Percentiles rank a stretch among this genome's conserved stretches.
Evolutionary conservation across 35 echinoderm and acorn worm genomes (phyloP).

Genomic region (Strongylocentrotus purpuratus): DNA sequence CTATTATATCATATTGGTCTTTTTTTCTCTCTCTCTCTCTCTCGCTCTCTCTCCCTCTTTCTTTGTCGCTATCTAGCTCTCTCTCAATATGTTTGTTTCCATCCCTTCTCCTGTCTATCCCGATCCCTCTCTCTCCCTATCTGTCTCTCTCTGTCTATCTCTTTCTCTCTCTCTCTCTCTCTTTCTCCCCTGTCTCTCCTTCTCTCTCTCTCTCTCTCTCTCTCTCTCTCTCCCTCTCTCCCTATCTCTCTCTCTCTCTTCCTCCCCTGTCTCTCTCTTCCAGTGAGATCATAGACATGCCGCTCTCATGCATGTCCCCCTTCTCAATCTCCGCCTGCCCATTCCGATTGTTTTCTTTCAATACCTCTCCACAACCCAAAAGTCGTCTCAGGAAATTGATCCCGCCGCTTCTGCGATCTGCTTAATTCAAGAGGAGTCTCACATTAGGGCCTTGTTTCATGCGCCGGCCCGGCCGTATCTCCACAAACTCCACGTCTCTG

Average conservation of each 20-base stretch:
- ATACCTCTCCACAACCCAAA: slow-evolving; percentile 25
- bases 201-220: background rate
- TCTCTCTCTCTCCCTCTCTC: background rate
- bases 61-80: no score
- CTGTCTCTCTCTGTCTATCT: background rate
- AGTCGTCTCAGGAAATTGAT: slow-evolving; percentile 40
- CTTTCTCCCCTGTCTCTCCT: background rate
- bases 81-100: no score
- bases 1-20: no score
- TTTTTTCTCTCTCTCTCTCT: no score
- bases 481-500: background rate
- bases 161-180: background rate
- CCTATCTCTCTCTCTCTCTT: background rate
- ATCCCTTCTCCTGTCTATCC: no score
- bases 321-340: slow-evolving; percentile 27
- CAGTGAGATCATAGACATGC: background rate
- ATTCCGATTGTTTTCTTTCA: slow-evolving; percentile 44
- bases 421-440: slow-evolving; percentile 29
- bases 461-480: background rate
- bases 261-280: background rate
- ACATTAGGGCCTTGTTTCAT: slow-evolving; percentile 24
- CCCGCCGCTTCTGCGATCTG: slow-evolving; percentile 23
- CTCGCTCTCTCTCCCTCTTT: no score
- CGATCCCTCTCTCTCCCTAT: no score
- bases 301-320: background rate